These are phyloP conservation scores for Rugalucina vietnamica DNA, from an alignment of 2,888 invertebrate species.

Conservation along the genomic window DNA sequence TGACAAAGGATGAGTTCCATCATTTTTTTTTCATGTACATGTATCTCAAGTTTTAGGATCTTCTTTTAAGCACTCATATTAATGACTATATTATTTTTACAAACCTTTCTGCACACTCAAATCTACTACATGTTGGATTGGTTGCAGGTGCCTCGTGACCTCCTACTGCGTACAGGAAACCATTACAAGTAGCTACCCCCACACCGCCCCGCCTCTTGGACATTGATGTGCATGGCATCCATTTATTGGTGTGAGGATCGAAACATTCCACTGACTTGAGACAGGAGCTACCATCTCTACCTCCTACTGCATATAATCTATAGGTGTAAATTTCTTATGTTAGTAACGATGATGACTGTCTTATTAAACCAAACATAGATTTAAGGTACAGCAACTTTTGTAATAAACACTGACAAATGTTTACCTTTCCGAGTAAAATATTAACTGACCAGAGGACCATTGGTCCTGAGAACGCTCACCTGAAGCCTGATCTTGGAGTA, in stretches of 20 bases:
- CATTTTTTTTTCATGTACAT: no score
- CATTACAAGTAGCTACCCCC: constrained; percentile 94
- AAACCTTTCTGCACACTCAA: constrained; percentile 95
- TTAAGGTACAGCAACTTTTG: background rate
- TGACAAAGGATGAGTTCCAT: no score
- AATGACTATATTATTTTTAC: no score
- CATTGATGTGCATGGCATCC: constrained; percentile 95
- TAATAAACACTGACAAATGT: background rate
- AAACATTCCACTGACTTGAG: constrained; percentile 95
- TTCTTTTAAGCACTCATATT: no score
- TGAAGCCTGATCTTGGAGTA: no score
- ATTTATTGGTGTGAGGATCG: constrained; percentile 91
- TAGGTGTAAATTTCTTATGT: no score
- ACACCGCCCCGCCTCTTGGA: constrained; percentile 93
- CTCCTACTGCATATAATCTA: constrained; percentile 95
- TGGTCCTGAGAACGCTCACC: no score
- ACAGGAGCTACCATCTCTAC: constrained; percentile 95
- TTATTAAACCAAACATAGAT: no score
- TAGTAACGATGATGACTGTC: no score
- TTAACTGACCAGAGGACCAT: no score
- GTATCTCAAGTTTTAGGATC: no score
- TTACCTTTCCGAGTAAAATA: background rate
- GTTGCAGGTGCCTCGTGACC: constrained; percentile 97
- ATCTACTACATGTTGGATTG: constrained; percentile 91
- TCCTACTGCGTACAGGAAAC: constrained; percentile 95